phyloP scores from a whole-genome alignment of 2,888 invertebrate species.

The Psylliodes chrysocephalus region DNA sequence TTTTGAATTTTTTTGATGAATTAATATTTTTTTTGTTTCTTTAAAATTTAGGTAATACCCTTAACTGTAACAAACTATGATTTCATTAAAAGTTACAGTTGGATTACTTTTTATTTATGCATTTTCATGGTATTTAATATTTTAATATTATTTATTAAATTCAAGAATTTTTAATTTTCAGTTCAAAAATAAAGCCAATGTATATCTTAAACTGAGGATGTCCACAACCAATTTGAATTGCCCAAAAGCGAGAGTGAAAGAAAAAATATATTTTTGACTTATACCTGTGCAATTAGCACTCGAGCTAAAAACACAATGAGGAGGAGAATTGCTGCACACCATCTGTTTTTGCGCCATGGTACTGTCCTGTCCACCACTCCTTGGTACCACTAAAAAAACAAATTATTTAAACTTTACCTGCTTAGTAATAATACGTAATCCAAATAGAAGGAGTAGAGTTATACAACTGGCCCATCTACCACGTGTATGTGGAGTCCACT shows the following conservation, averaged over 20 bases:
- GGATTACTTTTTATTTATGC: too few relatives aligned
- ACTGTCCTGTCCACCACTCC: conserved; percentile 66
- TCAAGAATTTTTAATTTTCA: background rate
- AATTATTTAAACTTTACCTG: conserved; percentile 74
- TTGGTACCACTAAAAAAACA: conserved; percentile 65
- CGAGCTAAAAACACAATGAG: conserved; percentile 62
- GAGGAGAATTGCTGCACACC: conserved; percentile 62
- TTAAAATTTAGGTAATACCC: too few relatives aligned
- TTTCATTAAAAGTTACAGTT: too few relatives aligned
- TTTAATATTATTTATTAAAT: too few relatives aligned
- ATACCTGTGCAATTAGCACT: conserved; percentile 65
- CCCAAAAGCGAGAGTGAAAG: conserved; percentile 40
- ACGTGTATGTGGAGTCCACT: conserved; percentile 84
- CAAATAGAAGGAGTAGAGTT: conserved; percentile 76
- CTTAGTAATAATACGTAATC: conserved; percentile 82
- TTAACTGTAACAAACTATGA: too few relatives aligned
- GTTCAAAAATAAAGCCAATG: background rate
- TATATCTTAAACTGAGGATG: background rate
- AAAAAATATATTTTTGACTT: conserved; percentile 31
- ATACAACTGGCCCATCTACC: conserved; percentile 84
- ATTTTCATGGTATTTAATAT: too few relatives aligned
- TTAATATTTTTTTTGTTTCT: too few relatives aligned
- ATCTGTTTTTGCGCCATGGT: conserved; percentile 63
- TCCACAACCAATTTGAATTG: conserved; percentile 5
- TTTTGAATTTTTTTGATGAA: too few relatives aligned